A percentile compares a stretch with the other conserved stretches of the same genome.
Conservation (phyloP, 2,113 vertebrate genomes). For the Cygnus buccinator region DNA sequence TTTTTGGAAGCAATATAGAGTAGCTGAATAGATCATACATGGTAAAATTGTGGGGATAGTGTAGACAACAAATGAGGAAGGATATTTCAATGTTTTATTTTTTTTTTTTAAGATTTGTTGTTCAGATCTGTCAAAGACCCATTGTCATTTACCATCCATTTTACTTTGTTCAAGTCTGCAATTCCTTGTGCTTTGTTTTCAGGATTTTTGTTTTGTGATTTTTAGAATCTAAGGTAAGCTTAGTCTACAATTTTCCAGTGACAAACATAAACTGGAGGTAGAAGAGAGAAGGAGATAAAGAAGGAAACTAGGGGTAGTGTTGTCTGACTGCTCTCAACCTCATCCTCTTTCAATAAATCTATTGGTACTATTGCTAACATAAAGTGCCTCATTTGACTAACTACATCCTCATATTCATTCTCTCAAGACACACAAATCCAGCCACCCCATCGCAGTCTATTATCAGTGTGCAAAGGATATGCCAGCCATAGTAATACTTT, state of each 20-base stretch:
- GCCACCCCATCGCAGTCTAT: accelerated
- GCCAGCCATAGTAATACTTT: accelerated
- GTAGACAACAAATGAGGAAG: not conserved
- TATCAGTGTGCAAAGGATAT: not conserved
- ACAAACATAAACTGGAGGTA: not conserved
- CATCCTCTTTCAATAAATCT: not conserved
- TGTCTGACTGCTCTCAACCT: accelerated
- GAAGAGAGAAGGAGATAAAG: not conserved
- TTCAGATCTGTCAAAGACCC: not conserved
- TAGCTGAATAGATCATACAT: not conserved
- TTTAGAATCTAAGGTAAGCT: not conserved
- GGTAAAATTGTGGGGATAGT: not conserved
- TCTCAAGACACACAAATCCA: not conserved
- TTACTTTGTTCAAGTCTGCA: not conserved
- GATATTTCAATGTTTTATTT: not conserved
- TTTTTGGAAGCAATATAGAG: not conserved
- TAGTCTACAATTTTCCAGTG: not conserved
- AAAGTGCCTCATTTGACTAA: not conserved
- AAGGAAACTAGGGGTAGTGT: accelerated
- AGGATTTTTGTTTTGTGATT: not conserved
- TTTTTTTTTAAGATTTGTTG: not conserved
- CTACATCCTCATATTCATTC: not conserved
- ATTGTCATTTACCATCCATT: accelerated
- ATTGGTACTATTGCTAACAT: not conserved
- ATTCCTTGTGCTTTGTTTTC: not conserved